phyloP scores from a whole-genome alignment of 2,797 vertebrate genomes.

The Pseudomugil tenellus region DNA sequence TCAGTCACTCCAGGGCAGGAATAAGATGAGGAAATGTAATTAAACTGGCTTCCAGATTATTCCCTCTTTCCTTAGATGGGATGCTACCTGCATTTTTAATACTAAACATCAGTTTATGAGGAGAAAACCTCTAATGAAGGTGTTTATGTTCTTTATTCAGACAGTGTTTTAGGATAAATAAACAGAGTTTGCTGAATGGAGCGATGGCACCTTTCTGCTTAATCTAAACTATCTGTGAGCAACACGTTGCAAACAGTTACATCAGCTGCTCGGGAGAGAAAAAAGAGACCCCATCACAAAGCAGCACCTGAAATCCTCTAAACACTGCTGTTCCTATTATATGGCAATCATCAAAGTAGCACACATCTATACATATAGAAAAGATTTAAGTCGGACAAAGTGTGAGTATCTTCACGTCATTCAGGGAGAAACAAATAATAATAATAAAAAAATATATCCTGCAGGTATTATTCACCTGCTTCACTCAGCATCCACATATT shows the following conservation, averaged over 20 bases:
- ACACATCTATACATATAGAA: background rate
- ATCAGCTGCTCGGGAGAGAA: constrained; percentile 25
- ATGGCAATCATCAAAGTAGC: background rate
- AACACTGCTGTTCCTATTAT: background rate
- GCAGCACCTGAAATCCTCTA: constrained; percentile 5
- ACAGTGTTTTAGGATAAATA: background rate
- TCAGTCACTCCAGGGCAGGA: background rate
- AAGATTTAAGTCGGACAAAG: background rate
- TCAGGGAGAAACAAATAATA: background rate
- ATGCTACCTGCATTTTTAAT: background rate
- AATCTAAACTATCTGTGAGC: background rate
- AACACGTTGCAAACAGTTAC: constrained; percentile 29
- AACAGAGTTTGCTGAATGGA: background rate
- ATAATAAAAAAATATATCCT: background rate
- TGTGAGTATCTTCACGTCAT: background rate
- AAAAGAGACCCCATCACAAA: constrained; percentile 4
- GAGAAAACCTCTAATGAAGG: background rate
- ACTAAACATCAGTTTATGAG: background rate
- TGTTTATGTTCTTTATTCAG: background rate
- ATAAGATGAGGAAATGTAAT: constrained; percentile 3
- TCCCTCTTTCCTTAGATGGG: background rate
- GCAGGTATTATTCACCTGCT: background rate
- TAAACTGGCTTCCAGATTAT: background rate
- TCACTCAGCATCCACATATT: background rate
- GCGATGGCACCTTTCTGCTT: background rate